Percentiles rank a stretch among this genome's conserved stretches.
Evolutionary conservation across 2,113 vertebrate species (phyloP).

Genomic region (Condylura cristata): DNA sequence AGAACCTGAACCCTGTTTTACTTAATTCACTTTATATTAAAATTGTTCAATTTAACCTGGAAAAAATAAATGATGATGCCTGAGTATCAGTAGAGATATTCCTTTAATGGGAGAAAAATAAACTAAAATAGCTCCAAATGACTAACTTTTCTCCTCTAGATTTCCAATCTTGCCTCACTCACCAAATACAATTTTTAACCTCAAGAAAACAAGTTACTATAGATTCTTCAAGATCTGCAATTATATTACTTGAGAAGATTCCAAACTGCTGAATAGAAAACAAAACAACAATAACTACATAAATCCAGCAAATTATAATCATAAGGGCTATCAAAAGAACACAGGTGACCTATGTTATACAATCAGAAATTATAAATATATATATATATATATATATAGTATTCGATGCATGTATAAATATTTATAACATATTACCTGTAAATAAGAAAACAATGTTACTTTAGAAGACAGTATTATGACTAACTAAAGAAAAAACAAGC

Average conservation of each 20-base stretch:
- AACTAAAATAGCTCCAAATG: background rate
- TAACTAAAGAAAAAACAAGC: background rate
- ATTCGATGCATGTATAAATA: no score
- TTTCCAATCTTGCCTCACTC: background rate
- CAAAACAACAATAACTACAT: background rate
- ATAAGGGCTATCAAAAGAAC: background rate
- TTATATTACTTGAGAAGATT: background rate
- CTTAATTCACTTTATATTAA: constrained; percentile 70
- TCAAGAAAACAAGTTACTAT: background rate
- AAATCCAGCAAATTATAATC: background rate
- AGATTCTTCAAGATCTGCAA: background rate
- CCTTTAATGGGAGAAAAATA: background rate
- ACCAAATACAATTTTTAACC: background rate
- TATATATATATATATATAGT: no score
- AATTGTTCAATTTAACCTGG: constrained; percentile 63
- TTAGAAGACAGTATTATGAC: constrained; percentile 1
- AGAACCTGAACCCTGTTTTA: constrained; percentile 46
- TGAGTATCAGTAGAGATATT: background rate
- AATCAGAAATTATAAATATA: no score
- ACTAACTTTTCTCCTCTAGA: background rate
- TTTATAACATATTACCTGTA: background rate
- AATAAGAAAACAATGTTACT: background rate
- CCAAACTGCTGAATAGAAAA: background rate
- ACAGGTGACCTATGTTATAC: no score
- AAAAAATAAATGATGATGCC: constrained; percentile 75